A percentile compares a stretch with the other conserved stretches of the same genome.
These are phyloP conservation scores for Linurgus olivaceus DNA, from an alignment of 2,797 vertebrate genomes.

Conservation along the genomic window DNA sequence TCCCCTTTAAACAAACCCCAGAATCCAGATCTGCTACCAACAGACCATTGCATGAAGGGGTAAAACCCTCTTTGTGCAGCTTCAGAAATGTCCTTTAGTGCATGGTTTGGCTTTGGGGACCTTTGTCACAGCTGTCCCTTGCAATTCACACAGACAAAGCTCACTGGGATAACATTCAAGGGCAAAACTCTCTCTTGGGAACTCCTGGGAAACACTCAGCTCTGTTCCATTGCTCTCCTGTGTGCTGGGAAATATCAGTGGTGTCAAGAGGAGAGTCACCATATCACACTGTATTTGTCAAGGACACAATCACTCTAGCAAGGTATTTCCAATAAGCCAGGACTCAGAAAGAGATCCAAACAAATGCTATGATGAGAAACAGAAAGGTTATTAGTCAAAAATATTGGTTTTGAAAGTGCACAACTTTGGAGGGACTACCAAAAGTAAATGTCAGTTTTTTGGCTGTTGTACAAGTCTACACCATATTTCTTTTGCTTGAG, in stretches of 20 bases:
- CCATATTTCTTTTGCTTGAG: background rate
- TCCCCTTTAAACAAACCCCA: background rate
- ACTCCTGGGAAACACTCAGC: background rate
- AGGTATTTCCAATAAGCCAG: background rate
- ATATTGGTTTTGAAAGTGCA: constrained; percentile 12
- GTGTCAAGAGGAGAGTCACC: background rate
- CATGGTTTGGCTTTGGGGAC: background rate
- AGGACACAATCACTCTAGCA: background rate
- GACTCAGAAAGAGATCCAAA: background rate
- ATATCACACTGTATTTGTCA: background rate
- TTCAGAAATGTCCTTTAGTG: background rate
- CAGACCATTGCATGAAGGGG: background rate
- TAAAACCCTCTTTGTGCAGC: background rate
- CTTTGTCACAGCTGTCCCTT: background rate
- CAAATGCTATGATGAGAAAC: background rate
- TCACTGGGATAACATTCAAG: background rate
- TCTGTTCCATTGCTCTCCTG: background rate
- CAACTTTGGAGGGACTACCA: background rate
- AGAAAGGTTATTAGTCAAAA: constrained; percentile 14
- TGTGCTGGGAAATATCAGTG: background rate
- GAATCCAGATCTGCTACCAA: background rate
- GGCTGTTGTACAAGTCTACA: background rate
- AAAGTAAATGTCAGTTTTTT: constrained; percentile 4
- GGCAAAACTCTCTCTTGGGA: background rate
- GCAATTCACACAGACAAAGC: background rate